Percentiles rank a stretch among this genome's conserved stretches.
Conservation (phyloP, 64 coral and sea anemone genomes). For the Stichodactyla mertensii region DNA sequence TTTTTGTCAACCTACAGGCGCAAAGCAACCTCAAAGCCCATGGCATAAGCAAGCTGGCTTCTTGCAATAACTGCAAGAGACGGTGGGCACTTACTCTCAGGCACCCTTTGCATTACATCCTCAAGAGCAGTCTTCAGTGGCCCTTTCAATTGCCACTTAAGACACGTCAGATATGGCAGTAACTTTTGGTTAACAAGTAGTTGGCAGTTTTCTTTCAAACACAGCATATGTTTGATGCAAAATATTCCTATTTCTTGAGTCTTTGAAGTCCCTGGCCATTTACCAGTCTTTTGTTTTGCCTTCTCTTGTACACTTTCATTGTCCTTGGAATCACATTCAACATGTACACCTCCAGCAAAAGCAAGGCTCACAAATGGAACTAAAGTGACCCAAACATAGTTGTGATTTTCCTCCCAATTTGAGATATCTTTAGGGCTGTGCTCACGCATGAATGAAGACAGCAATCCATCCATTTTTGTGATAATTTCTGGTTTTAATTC, state of each 20-base stretch:
- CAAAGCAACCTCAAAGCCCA: slow-evolving; percentile 53
- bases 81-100: slow-evolving; percentile 19
- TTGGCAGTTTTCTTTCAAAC: slow-evolving; percentile 56
- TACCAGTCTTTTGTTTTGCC: neutral
- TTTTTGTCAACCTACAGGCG: neutral
- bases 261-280: slow-evolving; percentile 42
- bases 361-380: slow-evolving; percentile 79
- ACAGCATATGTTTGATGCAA: slow-evolving; percentile 59
- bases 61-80: slow-evolving; percentile 65
- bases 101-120: neutral
- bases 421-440: slow-evolving; percentile 51
- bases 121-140: neutral
- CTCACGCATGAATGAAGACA: slow-evolving; percentile 56
- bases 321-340: neutral
- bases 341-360: slow-evolving; percentile 53
- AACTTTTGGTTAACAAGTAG: slow-evolving; percentile 60
- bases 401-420: slow-evolving; percentile 69
- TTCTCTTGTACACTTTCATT: neutral
- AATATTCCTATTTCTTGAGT: slow-evolving; percentile 70
- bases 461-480: slow-evolving; percentile 55
- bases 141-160: slow-evolving; percentile 53
- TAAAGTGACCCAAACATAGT: slow-evolving; percentile 93
- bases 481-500: slow-evolving; percentile 28
- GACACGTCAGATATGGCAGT: slow-evolving; percentile 59
- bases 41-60: slow-evolving; percentile 39